Base-by-base conservation (phyloP, 2,113 vertebrate species). In the Hippocampus barbouri region DNA sequence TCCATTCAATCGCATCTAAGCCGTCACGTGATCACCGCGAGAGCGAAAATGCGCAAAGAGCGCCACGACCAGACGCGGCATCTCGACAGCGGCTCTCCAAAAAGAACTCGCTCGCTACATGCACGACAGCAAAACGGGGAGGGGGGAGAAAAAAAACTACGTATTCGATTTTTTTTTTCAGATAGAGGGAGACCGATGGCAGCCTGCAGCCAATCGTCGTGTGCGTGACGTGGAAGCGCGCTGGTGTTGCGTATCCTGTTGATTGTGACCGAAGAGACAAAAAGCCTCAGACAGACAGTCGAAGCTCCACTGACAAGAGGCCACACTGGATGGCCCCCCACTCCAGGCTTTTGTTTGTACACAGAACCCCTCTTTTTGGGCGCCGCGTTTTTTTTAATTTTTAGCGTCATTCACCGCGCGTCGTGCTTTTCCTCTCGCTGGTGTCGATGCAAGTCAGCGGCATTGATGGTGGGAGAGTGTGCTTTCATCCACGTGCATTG, bases 401-500 rank as follows among this genome's bases (percentile, higher is more conserved):
- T 15, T 2, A 16, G 59, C 59, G 27, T 15, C 57, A 15, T 27
- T 59, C 12, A n/a, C 62, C 7, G 10, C 60, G 80, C 75, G 34
- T 72, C 78, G 76, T 69, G 78, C 68, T 73, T 85, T 82, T 27
- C 76, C 79, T 86, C 83, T 86, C 81, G 82, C 89, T 88, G 82
- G 87, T 85, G 77, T 69, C 70, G 71, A 79, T 83, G 83, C 84
- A 84, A 78, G 74, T 81, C 65, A 87, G 83, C 81, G 68, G 77
- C 79, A 85, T 91, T 90, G 85, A 67, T 78, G 86, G 87, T 84
- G 90, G 89, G 81, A 83, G 85, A 83, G 79, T 82, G 80, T 88
- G 79, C 88, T 83, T 86, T 84, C 84, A 86, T 91, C 89, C 90
- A 91, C 89, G 91, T 92, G 88, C 87, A 88, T 93, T 92, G 87